Evolutionary conservation across 2,888 invertebrate species (phyloP), one percentile per base, ranked within the genome.

Genomic region (Hanleya hanleyi): DNA sequence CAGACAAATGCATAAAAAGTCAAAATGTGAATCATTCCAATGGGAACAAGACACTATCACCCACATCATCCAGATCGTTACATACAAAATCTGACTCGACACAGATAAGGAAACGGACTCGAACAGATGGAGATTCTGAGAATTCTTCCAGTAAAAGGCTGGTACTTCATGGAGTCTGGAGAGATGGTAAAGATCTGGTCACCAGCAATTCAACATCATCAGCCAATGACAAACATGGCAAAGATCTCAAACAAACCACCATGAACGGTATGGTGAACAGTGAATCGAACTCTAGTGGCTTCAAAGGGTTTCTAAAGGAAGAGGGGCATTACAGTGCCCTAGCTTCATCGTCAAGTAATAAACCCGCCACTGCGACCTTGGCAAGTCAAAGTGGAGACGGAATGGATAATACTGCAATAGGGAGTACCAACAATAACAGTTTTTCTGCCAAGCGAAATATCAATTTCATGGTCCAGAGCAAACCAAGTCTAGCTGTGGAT

Each of bases 391-490:
- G n/a, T n/a, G n/a, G n/a, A n/a, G n/a, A n/a, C n/a, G n/a, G 12
- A 41, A 33, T 70, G 33, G 57, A 50, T 38, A 69, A 69, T 69
- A 29, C 49, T 18, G 36, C 33, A 37, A 64, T 33, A 38, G 64
- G 64, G 33, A 49, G 49, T 32, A 70, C 38, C 35, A 64, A 70
- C 62, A 57, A 41, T 41, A 37, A 41, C 22, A 70, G 62, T 33
- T 62, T 41, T 49, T 70, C 70, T 32, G 62, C 38, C 35, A 70
- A 70, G 41, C 47, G 70, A 29, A 70, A 62, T 49, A 41, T 64
- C 36, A 64, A 36, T 70, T 41, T 49, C 49, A 33, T 22, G 22
- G 22, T 29, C 2, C 57, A 57, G 29, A 57, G 26, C 29, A 57
- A 57, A 57, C 2, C 26, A 26, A 15, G 32, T 1, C 26, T 29